These are phyloP conservation scores for Oxygymnocypris stewartii DNA, from an alignment of 2,113 vertebrate species.

Conservation along the genomic window DNA sequence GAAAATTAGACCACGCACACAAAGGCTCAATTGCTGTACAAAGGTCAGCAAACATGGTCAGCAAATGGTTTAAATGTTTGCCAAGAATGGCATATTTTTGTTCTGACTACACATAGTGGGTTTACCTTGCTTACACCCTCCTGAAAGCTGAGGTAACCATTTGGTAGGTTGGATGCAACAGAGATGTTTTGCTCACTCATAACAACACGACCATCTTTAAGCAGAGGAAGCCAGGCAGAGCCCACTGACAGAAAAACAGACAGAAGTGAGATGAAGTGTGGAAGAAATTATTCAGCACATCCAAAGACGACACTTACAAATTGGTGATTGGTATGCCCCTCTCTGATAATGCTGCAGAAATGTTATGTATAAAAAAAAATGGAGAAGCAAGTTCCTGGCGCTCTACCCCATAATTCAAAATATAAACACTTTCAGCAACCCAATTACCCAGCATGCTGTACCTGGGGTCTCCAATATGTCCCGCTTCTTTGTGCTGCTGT, in stretches of 20 bases:
- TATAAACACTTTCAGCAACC: background rate
- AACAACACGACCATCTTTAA: slow-evolving; percentile 90
- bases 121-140: slow-evolving; percentile 85
- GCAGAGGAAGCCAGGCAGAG: slow-evolving; percentile 91
- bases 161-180: slow-evolving; percentile 85
- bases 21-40: background rate
- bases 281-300: background rate
- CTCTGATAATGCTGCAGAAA: background rate
- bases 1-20: background rate
- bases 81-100: background rate
- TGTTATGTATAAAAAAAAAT: background rate
- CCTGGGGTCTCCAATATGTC: slow-evolving; percentile 91
- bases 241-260: slow-evolving; percentile 78
- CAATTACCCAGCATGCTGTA: slow-evolving; percentile 54
- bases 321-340: background rate
- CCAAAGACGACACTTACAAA: background rate
- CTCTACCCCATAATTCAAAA: background rate
- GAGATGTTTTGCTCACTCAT: slow-evolving; percentile 87
- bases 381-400: background rate
- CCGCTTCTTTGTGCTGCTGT: slow-evolving; percentile 95
- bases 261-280: background rate
- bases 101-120: slow-evolving; percentile 3
- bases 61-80: background rate
- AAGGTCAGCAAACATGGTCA: background rate
- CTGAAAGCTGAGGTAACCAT: slow-evolving; percentile 87